Percentiles rank a stretch among this genome's conserved stretches.
Conservation (phyloP, 2,113 vertebrate genomes). For the Ictalurus punctatus region DNA sequence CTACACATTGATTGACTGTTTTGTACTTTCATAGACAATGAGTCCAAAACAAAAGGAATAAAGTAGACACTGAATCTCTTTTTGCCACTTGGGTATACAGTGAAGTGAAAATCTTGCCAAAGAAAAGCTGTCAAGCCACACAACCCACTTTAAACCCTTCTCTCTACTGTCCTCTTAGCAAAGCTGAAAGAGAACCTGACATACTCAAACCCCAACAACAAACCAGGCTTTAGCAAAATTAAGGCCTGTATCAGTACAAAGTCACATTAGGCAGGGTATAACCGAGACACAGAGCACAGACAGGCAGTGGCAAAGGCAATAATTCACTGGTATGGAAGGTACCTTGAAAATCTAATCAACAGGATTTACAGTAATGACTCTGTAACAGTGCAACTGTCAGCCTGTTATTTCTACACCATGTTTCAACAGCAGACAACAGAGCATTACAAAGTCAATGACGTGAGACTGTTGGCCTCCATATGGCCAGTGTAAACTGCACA, state of each 20-base stretch:
- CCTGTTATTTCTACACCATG: not conserved
- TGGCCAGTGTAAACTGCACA: not conserved
- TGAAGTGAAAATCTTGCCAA: not conserved
- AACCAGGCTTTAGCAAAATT: not conserved
- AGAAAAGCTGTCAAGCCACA: not conserved
- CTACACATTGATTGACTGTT: not conserved
- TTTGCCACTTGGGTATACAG: not conserved
- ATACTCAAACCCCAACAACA: not conserved
- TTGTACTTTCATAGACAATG: not conserved
- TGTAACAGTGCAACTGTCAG: not conserved
- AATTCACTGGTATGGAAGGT: not conserved
- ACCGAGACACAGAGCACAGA: not conserved
- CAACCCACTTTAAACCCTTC: not conserved
- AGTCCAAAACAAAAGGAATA: no score
- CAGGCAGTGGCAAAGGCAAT: not conserved
- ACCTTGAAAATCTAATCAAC: not conserved
- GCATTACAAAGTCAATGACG: not conserved
- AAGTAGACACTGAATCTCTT: not conserved
- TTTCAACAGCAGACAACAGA: not conserved
- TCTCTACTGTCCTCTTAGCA: not conserved
- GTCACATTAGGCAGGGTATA: not conserved
- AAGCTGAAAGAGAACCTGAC: not conserved
- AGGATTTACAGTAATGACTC: not conserved
- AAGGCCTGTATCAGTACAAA: not conserved
- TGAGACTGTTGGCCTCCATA: not conserved